phyloP scores from a whole-genome alignment of 2,888 invertebrate species.

The Volucella inflata region DNA sequence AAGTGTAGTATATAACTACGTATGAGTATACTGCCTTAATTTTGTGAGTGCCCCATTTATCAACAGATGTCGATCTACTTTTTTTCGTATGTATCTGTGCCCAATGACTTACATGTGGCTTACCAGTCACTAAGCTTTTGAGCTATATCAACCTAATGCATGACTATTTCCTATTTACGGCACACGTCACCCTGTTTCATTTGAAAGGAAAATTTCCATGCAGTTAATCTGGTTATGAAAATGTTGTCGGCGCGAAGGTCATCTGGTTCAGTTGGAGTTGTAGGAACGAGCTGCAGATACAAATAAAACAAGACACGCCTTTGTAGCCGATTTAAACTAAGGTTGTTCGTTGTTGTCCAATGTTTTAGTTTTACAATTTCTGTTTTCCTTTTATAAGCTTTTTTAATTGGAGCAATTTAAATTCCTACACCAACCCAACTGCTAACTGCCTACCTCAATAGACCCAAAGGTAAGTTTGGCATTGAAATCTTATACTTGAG shows the following conservation, averaged over 20 bases:
- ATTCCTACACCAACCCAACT: slow-evolving; percentile 43
- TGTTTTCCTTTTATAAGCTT: slow-evolving; percentile 17
- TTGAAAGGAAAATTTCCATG: slow-evolving; percentile 38
- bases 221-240: slow-evolving; percentile 36
- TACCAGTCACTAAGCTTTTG: no score
- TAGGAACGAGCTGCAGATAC: slow-evolving; percentile 44
- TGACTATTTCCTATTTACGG: slow-evolving; percentile 8
- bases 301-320: slow-evolving; percentile 62
- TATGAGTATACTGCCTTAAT: no score
- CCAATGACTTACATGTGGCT: no score
- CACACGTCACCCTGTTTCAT: slow-evolving; percentile 34
- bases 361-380: not conserved
- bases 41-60: no score
- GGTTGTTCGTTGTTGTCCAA: slow-evolving; percentile 5
- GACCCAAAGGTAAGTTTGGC: slow-evolving; percentile 35
- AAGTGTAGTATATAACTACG: no score
- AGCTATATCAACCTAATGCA: not conserved
- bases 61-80: no score
- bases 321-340: slow-evolving; percentile 39
- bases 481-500: slow-evolving; percentile 62
- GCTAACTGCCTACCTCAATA: not conserved
- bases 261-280: slow-evolving; percentile 39
- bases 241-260: slow-evolving; percentile 51
- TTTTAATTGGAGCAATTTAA: slow-evolving; percentile 56
- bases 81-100: no score